Conservation (phyloP, 2,888 invertebrate species). For the Diaprepes abbreviatus region DNA sequence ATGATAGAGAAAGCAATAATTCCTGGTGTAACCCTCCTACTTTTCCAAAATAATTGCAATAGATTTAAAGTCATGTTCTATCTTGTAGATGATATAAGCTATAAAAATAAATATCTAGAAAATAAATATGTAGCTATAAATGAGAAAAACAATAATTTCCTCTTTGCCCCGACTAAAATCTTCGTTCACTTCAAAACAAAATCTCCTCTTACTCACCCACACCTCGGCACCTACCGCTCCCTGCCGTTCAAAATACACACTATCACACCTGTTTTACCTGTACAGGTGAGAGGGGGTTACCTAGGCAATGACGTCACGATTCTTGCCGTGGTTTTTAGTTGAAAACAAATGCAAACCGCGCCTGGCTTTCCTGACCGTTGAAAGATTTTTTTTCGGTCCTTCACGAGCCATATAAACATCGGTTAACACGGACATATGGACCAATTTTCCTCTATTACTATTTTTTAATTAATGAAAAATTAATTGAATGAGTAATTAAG, state of each 20-base stretch:
- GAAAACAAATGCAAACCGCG: constrained; percentile 37
- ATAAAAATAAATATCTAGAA: too few species aligned
- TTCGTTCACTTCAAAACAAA: constrained; percentile 5
- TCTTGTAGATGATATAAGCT: too few species aligned
- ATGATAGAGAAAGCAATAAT: too few species aligned
- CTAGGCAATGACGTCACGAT: constrained; percentile 26
- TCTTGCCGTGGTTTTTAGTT: constrained; percentile 26
- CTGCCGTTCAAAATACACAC: constrained; percentile 23
- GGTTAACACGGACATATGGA: background rate
- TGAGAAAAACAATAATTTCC: background rate
- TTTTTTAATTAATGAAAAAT: constrained; percentile 28
- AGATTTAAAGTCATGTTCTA: too few species aligned
- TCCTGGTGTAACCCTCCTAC: too few species aligned
- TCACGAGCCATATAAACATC: constrained; percentile 16
- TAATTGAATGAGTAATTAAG: constrained; percentile 30
- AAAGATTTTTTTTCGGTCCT: constrained; percentile 26
- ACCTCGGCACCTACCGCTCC: constrained; percentile 25
- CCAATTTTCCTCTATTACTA: background rate
- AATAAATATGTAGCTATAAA: too few species aligned
- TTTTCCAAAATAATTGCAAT: too few species aligned
- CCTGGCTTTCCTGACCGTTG: constrained; percentile 27
- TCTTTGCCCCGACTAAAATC: constrained; percentile 17
- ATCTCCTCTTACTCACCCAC: constrained; percentile 12
- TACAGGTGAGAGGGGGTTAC: constrained; percentile 44
- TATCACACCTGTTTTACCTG: constrained; percentile 48